Percentiles rank a stretch among this genome's conserved stretches.
Conservation (phyloP, 1,140 invertebrate species). For the Solenopsis invicta region DNA sequence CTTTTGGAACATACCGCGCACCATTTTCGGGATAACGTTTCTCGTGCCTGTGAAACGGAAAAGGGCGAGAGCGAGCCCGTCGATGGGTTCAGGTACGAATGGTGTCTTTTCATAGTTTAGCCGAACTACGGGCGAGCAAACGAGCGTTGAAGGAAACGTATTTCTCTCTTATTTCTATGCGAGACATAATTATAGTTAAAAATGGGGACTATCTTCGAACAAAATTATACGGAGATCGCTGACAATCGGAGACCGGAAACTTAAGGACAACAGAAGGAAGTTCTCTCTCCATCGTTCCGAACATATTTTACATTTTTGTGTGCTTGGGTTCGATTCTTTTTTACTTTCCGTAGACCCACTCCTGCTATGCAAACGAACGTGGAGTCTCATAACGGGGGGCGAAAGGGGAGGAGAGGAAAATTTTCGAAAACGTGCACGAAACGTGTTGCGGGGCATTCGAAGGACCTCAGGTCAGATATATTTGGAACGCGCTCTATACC, state of each 20-base stretch:
- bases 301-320: not conserved
- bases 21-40: slow-evolving; percentile 52
- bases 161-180: not conserved
- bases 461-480: slow-evolving; percentile 58
- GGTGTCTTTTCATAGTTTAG: slow-evolving; percentile 7
- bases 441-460: slow-evolving; percentile 20
- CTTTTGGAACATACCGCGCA: slow-evolving; percentile 61
- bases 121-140: not conserved
- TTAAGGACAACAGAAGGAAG: not conserved
- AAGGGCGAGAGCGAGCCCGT: slow-evolving; percentile 35
- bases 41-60: slow-evolving; percentile 17
- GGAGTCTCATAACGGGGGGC: not conserved
- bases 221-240: not conserved
- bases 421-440: slow-evolving; percentile 48
- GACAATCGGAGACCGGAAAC: not conserved
- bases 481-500: slow-evolving; percentile 73
- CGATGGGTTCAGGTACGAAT: slow-evolving; percentile 30
- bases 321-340: not conserved
- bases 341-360: not conserved
- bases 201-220: not conserved
- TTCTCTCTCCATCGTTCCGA: not conserved
- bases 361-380: not conserved
- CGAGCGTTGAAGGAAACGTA: not conserved
- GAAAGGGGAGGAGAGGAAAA: too few relatives aligned
- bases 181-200: not conserved